Evolutionary conservation across 1,140 invertebrate species (phyloP).

Genomic region (Drosophila santomea): DNA sequence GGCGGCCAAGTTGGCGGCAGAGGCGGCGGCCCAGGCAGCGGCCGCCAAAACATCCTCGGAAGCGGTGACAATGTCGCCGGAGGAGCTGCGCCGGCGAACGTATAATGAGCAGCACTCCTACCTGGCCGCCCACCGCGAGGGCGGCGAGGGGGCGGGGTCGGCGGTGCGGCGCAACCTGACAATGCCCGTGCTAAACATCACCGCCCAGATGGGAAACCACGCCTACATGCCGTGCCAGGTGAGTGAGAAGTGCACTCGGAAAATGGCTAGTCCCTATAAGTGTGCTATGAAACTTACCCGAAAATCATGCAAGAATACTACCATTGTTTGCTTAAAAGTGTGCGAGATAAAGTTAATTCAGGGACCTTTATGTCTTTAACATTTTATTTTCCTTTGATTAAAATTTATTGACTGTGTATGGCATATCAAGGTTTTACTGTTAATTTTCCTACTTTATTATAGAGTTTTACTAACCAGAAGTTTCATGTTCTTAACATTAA

Average conservation of each 20-base stretch:
- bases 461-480: not conserved
- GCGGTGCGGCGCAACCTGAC: slow-evolving; percentile 59
- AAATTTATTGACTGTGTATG: too few species aligned
- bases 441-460: too few species aligned
- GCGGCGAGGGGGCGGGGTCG: slow-evolving; percentile 23
- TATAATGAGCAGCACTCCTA: slow-evolving; percentile 78
- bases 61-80: slow-evolving; percentile 63
- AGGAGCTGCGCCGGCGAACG: slow-evolving; percentile 62
- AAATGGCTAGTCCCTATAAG: not conserved
- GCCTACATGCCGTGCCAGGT: slow-evolving; percentile 94
- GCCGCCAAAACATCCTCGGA: slow-evolving; percentile 34
- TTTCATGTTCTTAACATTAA: too few species aligned
- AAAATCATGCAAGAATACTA: too few species aligned
- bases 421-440: too few species aligned
- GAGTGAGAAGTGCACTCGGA: slow-evolving; percentile 17
- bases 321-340: too few species aligned
- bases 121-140: slow-evolving; percentile 54
- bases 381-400: too few species aligned
- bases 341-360: too few species aligned
- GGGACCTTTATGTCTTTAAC: too few species aligned
- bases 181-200: slow-evolving; percentile 88
- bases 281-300: not conserved
- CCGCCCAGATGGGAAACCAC: slow-evolving; percentile 93
- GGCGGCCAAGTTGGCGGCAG: slow-evolving; percentile 49
- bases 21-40: slow-evolving; percentile 4